Conservation (phyloP, 2,888 invertebrate species). For the Hololepta plana region DNA sequence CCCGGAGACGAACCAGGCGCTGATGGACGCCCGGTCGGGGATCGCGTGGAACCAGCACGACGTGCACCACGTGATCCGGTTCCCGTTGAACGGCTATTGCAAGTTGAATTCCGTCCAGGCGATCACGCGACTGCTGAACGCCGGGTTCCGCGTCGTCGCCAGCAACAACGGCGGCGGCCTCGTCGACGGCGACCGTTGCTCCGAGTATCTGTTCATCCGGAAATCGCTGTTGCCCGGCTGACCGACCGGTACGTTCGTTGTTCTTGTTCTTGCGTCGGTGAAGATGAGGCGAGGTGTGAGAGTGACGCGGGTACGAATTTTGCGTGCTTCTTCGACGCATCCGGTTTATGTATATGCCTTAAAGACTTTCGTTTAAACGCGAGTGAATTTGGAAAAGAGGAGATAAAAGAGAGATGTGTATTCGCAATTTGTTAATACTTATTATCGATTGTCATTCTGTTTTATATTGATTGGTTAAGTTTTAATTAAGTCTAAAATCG, state of each 20-base stretch:
- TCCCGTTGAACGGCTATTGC: constrained; percentile 76
- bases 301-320: no score
- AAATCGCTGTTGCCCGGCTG: constrained; percentile 24
- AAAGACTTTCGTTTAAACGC: no score
- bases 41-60: constrained; percentile 60
- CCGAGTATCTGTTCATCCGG: constrained; percentile 68
- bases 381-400: no score
- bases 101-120: constrained; percentile 81
- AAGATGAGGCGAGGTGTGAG: no score
- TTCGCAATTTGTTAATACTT: no score
- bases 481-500: no score
- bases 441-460: no score
- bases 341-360: no score
- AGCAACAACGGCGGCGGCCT: constrained; percentile 67
- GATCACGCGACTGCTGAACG: constrained; percentile 60
- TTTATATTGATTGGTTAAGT: no score
- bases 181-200: constrained; percentile 78
- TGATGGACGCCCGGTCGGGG: constrained; percentile 61
- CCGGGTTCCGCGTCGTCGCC: constrained; percentile 60
- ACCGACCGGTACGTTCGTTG: constrained; percentile 11
- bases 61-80: constrained; percentile 57
- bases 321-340: no score
- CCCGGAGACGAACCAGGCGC: constrained; percentile 59
- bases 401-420: no score
- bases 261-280: not conserved